Base-by-base conservation (phyloP, 2,888 invertebrate species). In the Saturnia japonica region DNA sequence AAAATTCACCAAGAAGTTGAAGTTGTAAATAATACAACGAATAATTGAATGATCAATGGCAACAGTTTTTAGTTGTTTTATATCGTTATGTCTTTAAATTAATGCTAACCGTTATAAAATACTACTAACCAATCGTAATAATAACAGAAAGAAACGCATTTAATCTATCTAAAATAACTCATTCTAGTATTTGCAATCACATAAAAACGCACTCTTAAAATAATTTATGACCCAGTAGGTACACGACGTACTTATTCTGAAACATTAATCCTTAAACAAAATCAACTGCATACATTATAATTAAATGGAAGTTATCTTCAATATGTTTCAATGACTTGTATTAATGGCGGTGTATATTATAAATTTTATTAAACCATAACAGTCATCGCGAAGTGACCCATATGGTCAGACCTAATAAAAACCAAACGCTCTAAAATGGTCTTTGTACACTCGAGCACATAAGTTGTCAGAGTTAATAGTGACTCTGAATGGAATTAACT, bases 331-430 rank as follows among this genome's bases (percentile, higher is more conserved):
- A 34, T 45, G 47, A 47, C 45, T 68, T 47, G 25, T 68, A 68
- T 68, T 68, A 42, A 68, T 11, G 45, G 47, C 60, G 45, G 47
- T 71, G 67, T 67, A 42, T 67, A 57, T 68, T 62, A 62, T 60
- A 54, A 67, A 70, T 67, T 67, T 43, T 25, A 60, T 57, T 69
- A 67, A 72, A 69, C 19, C 57, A 51, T 68, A 47, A 40, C 67
- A 69, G 40, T 67, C 54, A 69, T 72, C 67, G 60, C 71, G 70
- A 66, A 79, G 78, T 79, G 78, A 78, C 79, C 79, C 79, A 79
- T 78, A 76, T 79, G 79, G 79, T 78, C 78, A 77, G 78, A 77
- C 69, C 73, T 72, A 73, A 77, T 76, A 73, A 76, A 77, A 76
- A 74, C 74, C 73, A 72, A 73, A 72, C 43, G 73, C 73, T 77